Percentiles rank a stretch among this genome's conserved stretches.
Evolutionary conservation across 2,888 invertebrate genomes (phyloP).

Genomic region (Ormyrus thymus): DNA sequence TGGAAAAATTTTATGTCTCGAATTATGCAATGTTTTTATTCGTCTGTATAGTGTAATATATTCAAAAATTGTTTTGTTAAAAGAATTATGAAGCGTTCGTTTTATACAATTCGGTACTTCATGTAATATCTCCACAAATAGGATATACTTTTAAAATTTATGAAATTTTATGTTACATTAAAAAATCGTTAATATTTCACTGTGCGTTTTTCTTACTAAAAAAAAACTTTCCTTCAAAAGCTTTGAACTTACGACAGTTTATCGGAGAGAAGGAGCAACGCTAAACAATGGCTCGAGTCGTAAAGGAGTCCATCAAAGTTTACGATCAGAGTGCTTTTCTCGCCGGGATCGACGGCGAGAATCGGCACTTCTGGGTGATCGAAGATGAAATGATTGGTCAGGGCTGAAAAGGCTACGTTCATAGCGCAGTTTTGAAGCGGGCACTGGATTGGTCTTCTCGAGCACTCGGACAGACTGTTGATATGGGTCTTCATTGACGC

Average conservation of each 20-base stretch:
- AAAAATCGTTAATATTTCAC: constrained; percentile 20
- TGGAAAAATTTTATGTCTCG: not conserved
- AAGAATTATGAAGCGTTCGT: not conserved
- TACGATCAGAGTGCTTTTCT: constrained; percentile 68
- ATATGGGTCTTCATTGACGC: constrained; percentile 38
- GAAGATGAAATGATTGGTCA: constrained; percentile 77
- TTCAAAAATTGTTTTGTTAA: not conserved
- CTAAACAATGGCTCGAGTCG: constrained; percentile 69
- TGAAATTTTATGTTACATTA: constrained; percentile 16
- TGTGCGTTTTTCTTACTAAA: constrained; percentile 34
- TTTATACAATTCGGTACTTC: too few species aligned
- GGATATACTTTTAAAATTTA: not conserved
- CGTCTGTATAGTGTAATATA: constrained; percentile 1
- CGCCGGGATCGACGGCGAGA: constrained; percentile 68
- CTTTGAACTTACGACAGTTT: constrained; percentile 68
- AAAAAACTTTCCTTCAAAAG: too few species aligned
- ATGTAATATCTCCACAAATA: not conserved
- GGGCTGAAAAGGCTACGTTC: constrained; percentile 77
- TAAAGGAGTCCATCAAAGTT: constrained; percentile 65
- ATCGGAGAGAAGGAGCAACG: constrained; percentile 69
- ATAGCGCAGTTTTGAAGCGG: constrained; percentile 77
- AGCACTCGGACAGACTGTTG: constrained; percentile 65
- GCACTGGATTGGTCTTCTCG: constrained; percentile 75
- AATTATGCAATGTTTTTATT: not conserved
- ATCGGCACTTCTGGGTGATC: constrained; percentile 77